phyloP scores from a whole-genome alignment of 2,113 vertebrate species.

The Apaloderma vittatum region DNA sequence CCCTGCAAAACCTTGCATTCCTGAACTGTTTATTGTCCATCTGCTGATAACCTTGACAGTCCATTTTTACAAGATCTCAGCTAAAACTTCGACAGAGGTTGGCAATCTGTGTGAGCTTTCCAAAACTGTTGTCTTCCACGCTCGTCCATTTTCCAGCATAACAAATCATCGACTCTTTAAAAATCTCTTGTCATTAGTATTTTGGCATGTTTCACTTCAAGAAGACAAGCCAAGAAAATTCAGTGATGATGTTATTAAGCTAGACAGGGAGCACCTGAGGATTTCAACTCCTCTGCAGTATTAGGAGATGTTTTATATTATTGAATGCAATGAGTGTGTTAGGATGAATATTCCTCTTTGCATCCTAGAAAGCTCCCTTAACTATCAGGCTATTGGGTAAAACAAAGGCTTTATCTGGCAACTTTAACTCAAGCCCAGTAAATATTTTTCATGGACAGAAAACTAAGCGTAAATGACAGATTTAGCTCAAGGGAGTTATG shows the following conservation, averaged over 20 bases:
- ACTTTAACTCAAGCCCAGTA: conserved; percentile 20
- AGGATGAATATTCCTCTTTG: conserved; percentile 5
- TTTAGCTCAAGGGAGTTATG: conserved; percentile 44
- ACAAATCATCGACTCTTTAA: conserved; percentile 21
- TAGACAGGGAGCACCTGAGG: conserved; percentile 48
- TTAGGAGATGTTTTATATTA: conserved; percentile 33
- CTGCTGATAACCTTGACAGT: background rate
- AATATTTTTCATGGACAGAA: conserved; percentile 55
- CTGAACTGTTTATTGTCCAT: conserved; percentile 21
- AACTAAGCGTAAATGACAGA: conserved; percentile 55
- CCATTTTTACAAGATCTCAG: conserved; percentile 54
- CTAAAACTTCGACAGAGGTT: conserved; percentile 1
- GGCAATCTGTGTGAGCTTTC: background rate
- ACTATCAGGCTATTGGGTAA: background rate
- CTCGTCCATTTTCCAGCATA: conserved; percentile 1
- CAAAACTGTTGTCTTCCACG: background rate
- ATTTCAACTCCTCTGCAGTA: conserved; percentile 44
- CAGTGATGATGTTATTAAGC: conserved; percentile 40
- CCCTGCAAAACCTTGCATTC: conserved; percentile 45
- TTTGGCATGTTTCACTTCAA: conserved; percentile 53
- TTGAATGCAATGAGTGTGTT: background rate
- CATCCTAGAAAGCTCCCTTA: conserved; percentile 30
- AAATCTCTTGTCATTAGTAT: conserved; percentile 50
- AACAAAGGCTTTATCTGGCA: conserved; percentile 50
- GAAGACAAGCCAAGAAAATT: conserved; percentile 25